Conservation (phyloP, 2,797 vertebrate species). For the Zalophus californianus region DNA sequence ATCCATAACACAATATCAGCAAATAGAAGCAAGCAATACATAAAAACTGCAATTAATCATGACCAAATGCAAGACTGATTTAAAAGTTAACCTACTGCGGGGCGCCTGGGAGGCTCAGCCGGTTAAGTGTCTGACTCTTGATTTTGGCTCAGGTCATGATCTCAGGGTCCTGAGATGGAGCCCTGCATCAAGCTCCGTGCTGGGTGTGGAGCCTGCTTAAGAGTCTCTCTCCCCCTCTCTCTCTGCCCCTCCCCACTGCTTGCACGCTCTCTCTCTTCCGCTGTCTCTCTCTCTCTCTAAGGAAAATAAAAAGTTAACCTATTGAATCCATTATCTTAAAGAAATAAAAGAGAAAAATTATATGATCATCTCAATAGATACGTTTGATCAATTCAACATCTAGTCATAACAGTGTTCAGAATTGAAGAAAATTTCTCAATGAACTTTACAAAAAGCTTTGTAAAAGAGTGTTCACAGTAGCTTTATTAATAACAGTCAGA, state of each 20-base stretch:
- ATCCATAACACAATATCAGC: background rate
- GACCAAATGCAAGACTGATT: background rate
- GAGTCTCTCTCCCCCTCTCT: background rate
- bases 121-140: background rate
- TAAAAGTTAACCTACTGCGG: background rate
- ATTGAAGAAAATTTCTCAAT: constrained; percentile 6
- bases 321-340: background rate
- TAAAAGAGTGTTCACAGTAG: background rate
- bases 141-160: background rate
- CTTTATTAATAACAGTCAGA: background rate
- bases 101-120: background rate
- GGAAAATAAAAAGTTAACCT: background rate
- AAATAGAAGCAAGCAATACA: background rate
- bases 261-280: background rate
- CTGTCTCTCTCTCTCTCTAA: background rate
- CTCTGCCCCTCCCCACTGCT: background rate
- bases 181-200: background rate
- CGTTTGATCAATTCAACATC: background rate
- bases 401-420: background rate
- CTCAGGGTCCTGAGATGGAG: background rate
- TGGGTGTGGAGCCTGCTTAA: background rate
- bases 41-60: background rate
- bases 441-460: background rate
- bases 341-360: background rate
- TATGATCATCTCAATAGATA: background rate